Evolutionary conservation across 2,888 invertebrate species (phyloP).

Genomic region (Halocaridina rubra): DNA sequence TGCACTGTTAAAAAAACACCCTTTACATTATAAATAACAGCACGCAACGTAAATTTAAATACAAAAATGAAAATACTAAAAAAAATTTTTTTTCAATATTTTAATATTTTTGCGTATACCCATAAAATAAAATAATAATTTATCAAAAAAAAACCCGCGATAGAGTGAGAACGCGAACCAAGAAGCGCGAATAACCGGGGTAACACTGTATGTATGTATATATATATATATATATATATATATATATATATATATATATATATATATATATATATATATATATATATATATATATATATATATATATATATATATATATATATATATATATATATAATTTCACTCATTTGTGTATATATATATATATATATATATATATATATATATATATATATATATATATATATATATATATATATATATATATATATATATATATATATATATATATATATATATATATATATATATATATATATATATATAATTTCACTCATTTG

Average conservation of each 20-base stretch:
- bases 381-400: not conserved
- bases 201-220: constrained; percentile 3
- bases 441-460: not conserved
- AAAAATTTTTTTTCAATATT: too few species aligned
- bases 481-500: not conserved
- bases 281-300: constrained; percentile 13
- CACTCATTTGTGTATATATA: not conserved
- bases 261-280: constrained; percentile 16
- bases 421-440: not conserved
- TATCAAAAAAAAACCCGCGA: too few species aligned
- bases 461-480: not conserved
- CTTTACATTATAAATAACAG: too few species aligned
- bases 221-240: constrained; percentile 13
- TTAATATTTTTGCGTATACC: too few species aligned
- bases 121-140: too few species aligned
- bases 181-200: too few species aligned
- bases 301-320: constrained; percentile 12
- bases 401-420: not conserved
- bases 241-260: constrained; percentile 13
- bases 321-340: constrained; percentile 1
- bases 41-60: too few species aligned
- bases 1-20: too few species aligned
- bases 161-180: too few species aligned
- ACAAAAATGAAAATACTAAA: too few species aligned
- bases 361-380: not conserved